These are phyloP conservation scores for Chouioia cunea DNA, from an alignment of 2,888 invertebrate species.

Conservation along the genomic window DNA sequence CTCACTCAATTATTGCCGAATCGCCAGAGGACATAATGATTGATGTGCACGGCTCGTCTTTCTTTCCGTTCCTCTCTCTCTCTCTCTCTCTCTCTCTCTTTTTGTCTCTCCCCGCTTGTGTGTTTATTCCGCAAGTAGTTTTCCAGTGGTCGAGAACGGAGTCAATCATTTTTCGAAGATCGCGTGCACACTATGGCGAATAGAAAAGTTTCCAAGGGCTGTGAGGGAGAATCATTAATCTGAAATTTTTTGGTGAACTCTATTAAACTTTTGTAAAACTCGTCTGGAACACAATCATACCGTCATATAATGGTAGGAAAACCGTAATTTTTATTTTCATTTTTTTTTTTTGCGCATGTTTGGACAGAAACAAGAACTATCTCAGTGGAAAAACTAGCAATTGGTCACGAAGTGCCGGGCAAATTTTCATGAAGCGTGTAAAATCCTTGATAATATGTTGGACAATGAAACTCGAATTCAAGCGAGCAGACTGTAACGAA, in stretches of 20 bases:
- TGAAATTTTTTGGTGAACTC: slow-evolving; percentile 25
- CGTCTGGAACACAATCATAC: too few species aligned
- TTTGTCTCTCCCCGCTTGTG: too few species aligned
- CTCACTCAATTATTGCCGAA: slow-evolving; percentile 42
- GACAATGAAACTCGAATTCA: slow-evolving; percentile 34
- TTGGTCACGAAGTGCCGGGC: slow-evolving; percentile 9
- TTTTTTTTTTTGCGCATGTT: too few species aligned
- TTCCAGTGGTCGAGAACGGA: slow-evolving; percentile 25
- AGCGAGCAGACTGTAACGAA: slow-evolving; percentile 55
- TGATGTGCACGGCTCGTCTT: slow-evolving; percentile 21
- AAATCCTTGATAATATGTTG: slow-evolving; percentile 44
- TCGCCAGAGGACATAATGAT: slow-evolving; percentile 32
- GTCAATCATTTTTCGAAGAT: slow-evolving; percentile 44
- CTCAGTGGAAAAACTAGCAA: too few species aligned
- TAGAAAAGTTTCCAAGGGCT: slow-evolving; percentile 36
- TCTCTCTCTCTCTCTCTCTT: not conserved
- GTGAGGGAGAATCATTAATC: slow-evolving; percentile 37
- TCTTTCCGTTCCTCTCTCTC: slow-evolving; percentile 11
- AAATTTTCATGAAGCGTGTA: slow-evolving; percentile 7
- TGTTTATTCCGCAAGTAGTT: too few species aligned
- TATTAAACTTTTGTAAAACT: slow-evolving; percentile 17
- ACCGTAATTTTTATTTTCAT: too few species aligned
- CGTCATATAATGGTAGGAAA: too few species aligned
- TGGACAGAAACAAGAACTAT: too few species aligned
- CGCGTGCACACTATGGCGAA: too few species aligned